These are phyloP conservation scores for Myiotriccus ornatus DNA, from an alignment of 2,797 vertebrate species.

Conservation along the genomic window DNA sequence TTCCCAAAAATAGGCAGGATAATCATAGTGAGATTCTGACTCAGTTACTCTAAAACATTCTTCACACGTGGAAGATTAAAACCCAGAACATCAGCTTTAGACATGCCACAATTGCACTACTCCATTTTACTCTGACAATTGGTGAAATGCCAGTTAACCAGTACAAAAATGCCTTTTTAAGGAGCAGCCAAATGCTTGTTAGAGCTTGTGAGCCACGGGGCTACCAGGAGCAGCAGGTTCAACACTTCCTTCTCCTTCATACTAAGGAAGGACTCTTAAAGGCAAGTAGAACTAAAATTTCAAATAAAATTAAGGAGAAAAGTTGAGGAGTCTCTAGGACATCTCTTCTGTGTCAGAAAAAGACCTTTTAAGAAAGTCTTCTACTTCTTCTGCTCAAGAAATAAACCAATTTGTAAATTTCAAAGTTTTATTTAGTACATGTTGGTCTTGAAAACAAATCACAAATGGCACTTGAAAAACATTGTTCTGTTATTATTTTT, in stretches of 20 bases:
- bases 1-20: not conserved
- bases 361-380: not conserved
- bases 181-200: not conserved
- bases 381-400: not conserved
- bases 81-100: not conserved
- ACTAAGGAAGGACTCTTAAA: not conserved
- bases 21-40: not conserved
- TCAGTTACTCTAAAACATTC: not conserved
- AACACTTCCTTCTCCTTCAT: not conserved
- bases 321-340: not conserved
- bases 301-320: not conserved
- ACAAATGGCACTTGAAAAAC: not conserved
- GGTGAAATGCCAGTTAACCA: not conserved
- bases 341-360: not conserved
- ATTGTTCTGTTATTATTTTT: not conserved
- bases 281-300: not conserved
- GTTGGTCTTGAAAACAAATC: not conserved
- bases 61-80: not conserved
- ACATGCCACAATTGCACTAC: not conserved
- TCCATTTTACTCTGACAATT: not conserved
- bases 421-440: not conserved
- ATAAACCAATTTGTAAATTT: not conserved
- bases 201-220: not conserved
- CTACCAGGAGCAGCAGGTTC: not conserved
- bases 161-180: not conserved